phyloP scores from a whole-genome alignment of 2,113 vertebrate species.

The Papio anubis region DNA sequence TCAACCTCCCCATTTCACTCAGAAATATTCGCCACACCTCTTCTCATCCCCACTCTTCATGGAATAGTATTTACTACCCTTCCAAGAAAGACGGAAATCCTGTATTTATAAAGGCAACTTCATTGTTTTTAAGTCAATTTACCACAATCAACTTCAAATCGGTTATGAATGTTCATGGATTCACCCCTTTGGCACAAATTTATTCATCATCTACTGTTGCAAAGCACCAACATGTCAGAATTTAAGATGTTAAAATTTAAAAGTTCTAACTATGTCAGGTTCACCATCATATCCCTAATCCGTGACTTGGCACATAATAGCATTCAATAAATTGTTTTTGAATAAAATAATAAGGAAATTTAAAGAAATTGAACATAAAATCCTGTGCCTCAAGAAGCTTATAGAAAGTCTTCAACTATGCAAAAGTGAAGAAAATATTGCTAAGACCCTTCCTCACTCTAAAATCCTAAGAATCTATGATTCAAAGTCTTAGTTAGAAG shows the following conservation, averaged over 20 bases:
- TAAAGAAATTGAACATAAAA: background rate
- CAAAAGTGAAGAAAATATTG: background rate
- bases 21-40: background rate
- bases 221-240: background rate
- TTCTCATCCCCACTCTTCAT: background rate
- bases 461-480: background rate
- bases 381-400: background rate
- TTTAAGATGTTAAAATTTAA: background rate
- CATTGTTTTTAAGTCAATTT: background rate
- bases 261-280: background rate
- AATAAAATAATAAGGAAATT: background rate
- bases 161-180: background rate
- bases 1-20: background rate
- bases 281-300: background rate
- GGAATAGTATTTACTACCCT: slow-evolving; percentile 30
- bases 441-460: background rate
- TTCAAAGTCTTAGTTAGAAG: slow-evolving; percentile 9
- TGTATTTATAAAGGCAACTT: background rate
- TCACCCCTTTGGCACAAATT: background rate
- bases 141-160: background rate
- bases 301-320: background rate
- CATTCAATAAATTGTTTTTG: background rate
- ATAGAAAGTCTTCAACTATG: background rate
- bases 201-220: background rate
- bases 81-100: background rate